phyloP scores from a whole-genome alignment of 2,113 vertebrate genomes.

The chimpanzee (Pan troglodytes) region NHGRI_mPanTro3-v2.1_pri NC_072413.2:66163001-66163500 shows the following conservation, averaged over 20 bases:
- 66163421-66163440: background rate
- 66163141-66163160: slow-evolving; percentile 25
- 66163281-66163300: background rate
- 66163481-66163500: slow-evolving; percentile 19
- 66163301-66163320: background rate
- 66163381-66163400: background rate
- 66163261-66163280: background rate
- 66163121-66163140: slow-evolving; percentile 5
- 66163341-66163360: background rate
- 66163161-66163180: background rate
- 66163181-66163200: slow-evolving; percentile 32
- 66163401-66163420: background rate
- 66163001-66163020: background rate
- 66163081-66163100: background rate
- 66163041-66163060: background rate
- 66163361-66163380: slow-evolving; percentile 7
- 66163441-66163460: background rate
- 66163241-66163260: background rate
- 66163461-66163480: background rate
- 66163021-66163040: background rate
- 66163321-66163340: background rate
- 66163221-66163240: background rate
- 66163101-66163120: background rate
- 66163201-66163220: background rate
- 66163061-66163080: background rate